These are phyloP conservation scores for Caenorhabditis afra DNA, from an alignment of 2,888 invertebrate genomes.

Conservation along the genomic window DNA sequence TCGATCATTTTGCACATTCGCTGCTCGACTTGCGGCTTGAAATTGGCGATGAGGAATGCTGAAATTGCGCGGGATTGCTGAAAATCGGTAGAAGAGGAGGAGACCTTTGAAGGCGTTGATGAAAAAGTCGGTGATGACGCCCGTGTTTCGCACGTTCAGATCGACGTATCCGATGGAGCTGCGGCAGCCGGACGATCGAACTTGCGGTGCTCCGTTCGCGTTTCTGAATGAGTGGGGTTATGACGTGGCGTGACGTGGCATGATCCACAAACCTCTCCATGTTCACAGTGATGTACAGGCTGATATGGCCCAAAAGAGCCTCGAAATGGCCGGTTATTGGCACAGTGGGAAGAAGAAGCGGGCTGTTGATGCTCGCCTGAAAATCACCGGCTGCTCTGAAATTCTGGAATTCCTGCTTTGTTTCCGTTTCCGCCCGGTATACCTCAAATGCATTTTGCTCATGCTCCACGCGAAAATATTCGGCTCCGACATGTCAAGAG, in stretches of 20 bases:
- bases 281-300: slow-evolving; percentile 77
- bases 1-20: slow-evolving; percentile 80
- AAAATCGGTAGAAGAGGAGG: slow-evolving; percentile 1
- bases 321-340: slow-evolving; percentile 79
- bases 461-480: slow-evolving; percentile 79
- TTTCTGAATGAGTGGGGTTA: no score
- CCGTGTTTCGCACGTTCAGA: slow-evolving; percentile 79
- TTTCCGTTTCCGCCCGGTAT: no score
- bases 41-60: slow-evolving; percentile 79
- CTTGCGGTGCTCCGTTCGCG: slow-evolving; percentile 77
- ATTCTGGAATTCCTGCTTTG: no score
- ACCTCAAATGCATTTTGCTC: slow-evolving; percentile 80
- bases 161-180: slow-evolving; percentile 79
- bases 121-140: slow-evolving; percentile 80
- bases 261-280: slow-evolving; percentile 74
- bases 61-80: slow-evolving; percentile 32
- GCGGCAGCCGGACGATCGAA: slow-evolving; percentile 75
- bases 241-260: no score
- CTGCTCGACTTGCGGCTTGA: slow-evolving; percentile 80
- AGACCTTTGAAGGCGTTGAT: slow-evolving; percentile 80
- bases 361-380: slow-evolving; percentile 76
- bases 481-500: slow-evolving; percentile 76
- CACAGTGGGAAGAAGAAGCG: slow-evolving; percentile 78
- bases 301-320: slow-evolving; percentile 79
- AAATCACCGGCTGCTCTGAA: slow-evolving; percentile 79